These are phyloP conservation scores for Tricholaema leucomelas DNA, from an alignment of 2,113 vertebrate genomes.

Conservation along the genomic window DNA sequence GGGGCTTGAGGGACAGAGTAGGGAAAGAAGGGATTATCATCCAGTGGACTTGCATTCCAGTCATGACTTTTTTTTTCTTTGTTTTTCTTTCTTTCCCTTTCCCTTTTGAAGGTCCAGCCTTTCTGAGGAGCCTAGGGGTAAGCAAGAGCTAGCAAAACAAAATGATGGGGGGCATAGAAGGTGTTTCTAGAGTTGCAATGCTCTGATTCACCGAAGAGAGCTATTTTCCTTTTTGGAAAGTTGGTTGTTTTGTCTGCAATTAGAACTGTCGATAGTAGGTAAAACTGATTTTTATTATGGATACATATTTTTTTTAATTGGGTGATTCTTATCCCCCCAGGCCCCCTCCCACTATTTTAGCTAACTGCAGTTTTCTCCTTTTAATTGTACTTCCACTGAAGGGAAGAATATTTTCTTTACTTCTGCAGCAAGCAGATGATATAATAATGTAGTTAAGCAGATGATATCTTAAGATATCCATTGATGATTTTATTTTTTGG, in stretches of 20 bases:
- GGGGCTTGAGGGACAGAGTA: background rate
- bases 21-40: background rate
- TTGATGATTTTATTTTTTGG: background rate
- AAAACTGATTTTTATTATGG: background rate
- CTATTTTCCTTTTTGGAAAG: background rate
- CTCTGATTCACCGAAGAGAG: background rate
- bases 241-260: background rate
- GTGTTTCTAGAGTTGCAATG: background rate
- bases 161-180: background rate
- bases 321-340: background rate
- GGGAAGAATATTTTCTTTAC: background rate
- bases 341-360: background rate
- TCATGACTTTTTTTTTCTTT: background rate
- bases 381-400: background rate
- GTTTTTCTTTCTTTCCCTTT: too few species aligned
- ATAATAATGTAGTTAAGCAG: background rate
- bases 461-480: background rate
- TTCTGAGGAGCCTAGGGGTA: background rate
- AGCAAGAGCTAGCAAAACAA: background rate
- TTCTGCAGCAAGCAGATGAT: background rate
- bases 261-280: background rate
- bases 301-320: background rate
- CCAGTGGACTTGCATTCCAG: background rate
- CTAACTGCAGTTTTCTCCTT: background rate
- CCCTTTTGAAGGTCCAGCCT: background rate